phyloP scores from a whole-genome alignment of 2,888 invertebrate genomes.

The Agrotis exclamationis region DNA sequence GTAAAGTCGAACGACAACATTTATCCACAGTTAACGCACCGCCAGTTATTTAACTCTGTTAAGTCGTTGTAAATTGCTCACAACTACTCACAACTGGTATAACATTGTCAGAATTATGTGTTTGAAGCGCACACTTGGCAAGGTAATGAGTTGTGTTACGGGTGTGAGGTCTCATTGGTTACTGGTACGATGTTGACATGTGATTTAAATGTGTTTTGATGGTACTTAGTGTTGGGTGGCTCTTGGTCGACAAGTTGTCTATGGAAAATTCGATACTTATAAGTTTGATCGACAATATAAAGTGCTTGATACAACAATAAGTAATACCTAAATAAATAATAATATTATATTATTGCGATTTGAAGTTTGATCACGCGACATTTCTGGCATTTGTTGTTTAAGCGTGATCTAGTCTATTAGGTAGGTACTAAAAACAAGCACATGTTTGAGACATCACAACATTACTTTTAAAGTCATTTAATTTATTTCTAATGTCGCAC shows the following conservation, averaged over 20 bases:
- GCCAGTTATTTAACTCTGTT: constrained; percentile 58
- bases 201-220: constrained; percentile 39
- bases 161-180: constrained; percentile 22
- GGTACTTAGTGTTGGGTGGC: constrained; percentile 2
- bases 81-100: constrained; percentile 48
- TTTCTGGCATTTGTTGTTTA: no score
- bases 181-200: constrained; percentile 46
- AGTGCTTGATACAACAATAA: no score
- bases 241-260: neutral
- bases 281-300: neutral
- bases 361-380: no score
- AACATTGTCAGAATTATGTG: constrained; percentile 50
- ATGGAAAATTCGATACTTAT: neutral
- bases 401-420: no score
- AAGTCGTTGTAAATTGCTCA: constrained; percentile 61
- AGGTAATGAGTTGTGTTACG: constrained; percentile 49
- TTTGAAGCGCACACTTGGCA: constrained; percentile 47
- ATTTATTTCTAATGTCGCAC: no score
- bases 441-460: no score
- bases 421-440: no score
- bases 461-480: no score
- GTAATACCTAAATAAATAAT: no score
- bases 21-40: constrained; percentile 77
- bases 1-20: constrained; percentile 84
- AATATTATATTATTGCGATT: no score